Evolutionary conservation across 2,888 invertebrate species (phyloP).

Genomic region (Drosophila multiciliata): DNA sequence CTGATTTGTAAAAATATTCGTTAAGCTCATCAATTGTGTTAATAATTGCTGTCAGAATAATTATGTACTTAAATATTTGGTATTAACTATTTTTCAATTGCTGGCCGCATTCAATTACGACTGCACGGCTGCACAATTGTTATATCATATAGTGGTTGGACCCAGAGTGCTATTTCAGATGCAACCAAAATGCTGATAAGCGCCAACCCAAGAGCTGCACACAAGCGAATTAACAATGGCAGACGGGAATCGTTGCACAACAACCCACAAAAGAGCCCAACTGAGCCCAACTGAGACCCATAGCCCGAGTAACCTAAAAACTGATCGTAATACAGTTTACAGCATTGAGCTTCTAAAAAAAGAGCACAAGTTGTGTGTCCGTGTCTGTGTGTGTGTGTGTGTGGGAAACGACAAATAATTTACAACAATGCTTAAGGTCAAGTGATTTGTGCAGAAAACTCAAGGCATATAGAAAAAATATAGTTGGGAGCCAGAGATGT

Average conservation of each 20-base stretch:
- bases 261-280: slow-evolving; percentile 63
- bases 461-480: slow-evolving; percentile 78
- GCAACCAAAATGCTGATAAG: slow-evolving; percentile 54
- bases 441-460: slow-evolving; percentile 78
- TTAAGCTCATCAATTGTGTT: slow-evolving; percentile 8
- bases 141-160: slow-evolving; percentile 37
- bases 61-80: slow-evolving; percentile 11
- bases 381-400: slow-evolving; percentile 61
- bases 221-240: slow-evolving; percentile 55
- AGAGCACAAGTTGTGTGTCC: slow-evolving; percentile 10
- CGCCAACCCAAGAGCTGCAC: slow-evolving; percentile 34
- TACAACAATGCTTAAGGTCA: slow-evolving; percentile 80
- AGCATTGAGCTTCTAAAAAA: slow-evolving; percentile 64
- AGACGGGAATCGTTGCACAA: slow-evolving; percentile 59
- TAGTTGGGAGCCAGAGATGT: slow-evolving; percentile 53
- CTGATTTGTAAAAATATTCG: slow-evolving; percentile 12
- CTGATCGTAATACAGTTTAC: slow-evolving; percentile 73
- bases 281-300: slow-evolving; percentile 46
- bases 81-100: neutral
- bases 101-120: slow-evolving; percentile 29
- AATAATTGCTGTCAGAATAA: slow-evolving; percentile 18
- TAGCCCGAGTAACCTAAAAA: slow-evolving; percentile 53
- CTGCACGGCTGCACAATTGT: slow-evolving; percentile 17
- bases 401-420: slow-evolving; percentile 80
- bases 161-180: slow-evolving; percentile 36